phyloP scores from a whole-genome alignment of 2,797 vertebrate genomes.

The Parauchenoglanis ngamensis region DNA sequence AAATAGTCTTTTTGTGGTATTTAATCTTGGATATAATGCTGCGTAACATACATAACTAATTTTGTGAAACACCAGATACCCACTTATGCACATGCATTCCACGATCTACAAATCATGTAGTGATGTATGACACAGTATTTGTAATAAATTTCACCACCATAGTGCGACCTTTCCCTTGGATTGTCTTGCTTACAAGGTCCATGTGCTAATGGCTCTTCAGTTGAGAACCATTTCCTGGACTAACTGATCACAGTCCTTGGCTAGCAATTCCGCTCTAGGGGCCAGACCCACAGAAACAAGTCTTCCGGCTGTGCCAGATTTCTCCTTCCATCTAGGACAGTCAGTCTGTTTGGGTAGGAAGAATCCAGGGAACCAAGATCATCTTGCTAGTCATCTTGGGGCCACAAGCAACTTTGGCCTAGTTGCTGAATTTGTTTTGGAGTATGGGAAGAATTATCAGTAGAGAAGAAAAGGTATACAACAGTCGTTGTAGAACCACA shows the following conservation, averaged over 20 bases:
- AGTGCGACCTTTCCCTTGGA: neutral
- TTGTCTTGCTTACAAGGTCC: neutral
- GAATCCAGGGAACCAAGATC: neutral
- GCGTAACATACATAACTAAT: neutral
- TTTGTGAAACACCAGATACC: neutral
- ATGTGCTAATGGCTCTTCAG: neutral
- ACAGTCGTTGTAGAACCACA: neutral
- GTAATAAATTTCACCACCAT: neutral
- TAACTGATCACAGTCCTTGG: neutral
- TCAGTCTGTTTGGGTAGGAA: neutral
- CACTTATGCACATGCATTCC: neutral
- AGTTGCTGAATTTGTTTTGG: neutral
- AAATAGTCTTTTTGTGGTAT: neutral
- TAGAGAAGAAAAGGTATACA: neutral
- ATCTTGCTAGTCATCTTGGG: neutral
- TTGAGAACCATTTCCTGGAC: neutral
- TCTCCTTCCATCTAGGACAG: neutral
- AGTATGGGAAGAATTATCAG: neutral
- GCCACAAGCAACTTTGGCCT: neutral
- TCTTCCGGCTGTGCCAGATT: neutral
- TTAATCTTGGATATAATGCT: slow-evolving; percentile 11
- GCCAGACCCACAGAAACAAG: neutral
- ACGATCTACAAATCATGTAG: neutral
- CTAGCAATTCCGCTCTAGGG: neutral
- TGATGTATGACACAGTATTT: neutral